phyloP scores from a whole-genome alignment of 2,888 invertebrate species.

The Apamea crenata region DNA sequence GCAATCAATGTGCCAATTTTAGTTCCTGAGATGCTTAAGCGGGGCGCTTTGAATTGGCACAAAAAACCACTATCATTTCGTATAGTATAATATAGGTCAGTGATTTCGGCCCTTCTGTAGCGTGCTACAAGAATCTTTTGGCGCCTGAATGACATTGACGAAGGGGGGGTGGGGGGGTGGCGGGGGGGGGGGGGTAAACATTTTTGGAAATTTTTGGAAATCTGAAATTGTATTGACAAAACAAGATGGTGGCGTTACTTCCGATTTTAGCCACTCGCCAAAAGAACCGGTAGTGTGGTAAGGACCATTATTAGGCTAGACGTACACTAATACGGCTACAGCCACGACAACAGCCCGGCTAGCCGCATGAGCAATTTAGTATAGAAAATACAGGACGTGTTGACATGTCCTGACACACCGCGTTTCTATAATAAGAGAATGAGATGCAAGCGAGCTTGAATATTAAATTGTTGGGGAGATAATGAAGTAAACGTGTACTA shows the following conservation, averaged over 20 bases:
- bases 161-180: not conserved
- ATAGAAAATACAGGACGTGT: not conserved
- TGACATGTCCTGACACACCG: not conserved
- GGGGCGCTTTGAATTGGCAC: no score
- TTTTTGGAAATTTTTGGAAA: no score
- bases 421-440: not conserved
- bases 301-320: not conserved
- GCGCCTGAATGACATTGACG: not conserved
- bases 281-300: no score
- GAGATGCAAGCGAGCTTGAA: not conserved
- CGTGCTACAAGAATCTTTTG: not conserved
- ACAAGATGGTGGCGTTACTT: no score
- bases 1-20: no score
- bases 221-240: no score
- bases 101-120: not conserved
- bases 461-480: not conserved
- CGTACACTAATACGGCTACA: not conserved
- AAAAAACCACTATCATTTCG: no score
- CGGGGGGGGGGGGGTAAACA: not conserved
- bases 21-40: no score
- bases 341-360: not conserved
- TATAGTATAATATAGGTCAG: no score
- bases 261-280: no score
- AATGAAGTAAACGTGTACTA: constrained; percentile 1
- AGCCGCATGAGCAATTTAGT: not conserved